phyloP scores from a whole-genome alignment of 2,888 invertebrate species.

The Agrochola circellaris region DNA sequence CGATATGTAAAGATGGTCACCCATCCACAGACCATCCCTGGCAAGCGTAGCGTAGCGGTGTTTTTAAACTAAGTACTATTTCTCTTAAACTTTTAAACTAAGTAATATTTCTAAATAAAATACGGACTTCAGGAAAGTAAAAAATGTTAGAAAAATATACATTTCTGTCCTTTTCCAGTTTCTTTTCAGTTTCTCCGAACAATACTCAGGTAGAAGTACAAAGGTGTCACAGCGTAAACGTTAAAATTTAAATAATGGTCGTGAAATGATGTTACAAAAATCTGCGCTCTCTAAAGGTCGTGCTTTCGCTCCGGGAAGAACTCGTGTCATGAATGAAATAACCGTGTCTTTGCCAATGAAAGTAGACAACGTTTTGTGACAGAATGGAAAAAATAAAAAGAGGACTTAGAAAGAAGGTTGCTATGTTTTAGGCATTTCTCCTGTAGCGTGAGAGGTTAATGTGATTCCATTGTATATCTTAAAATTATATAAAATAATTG shows the following conservation, averaged over 20 bases:
- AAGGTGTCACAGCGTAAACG: constrained; percentile 51
- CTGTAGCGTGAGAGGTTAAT: not conserved
- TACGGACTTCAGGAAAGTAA: not conserved
- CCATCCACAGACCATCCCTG: too few relatives aligned
- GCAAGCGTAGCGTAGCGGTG: too few relatives aligned
- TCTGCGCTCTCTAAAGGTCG: constrained; percentile 23
- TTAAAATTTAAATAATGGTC: constrained; percentile 59
- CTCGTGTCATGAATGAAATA: constrained; percentile 42
- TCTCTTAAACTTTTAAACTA: not conserved
- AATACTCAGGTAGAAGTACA: constrained; percentile 34
- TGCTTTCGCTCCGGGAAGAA: not conserved
- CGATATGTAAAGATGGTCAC: too few relatives aligned
- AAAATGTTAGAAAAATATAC: constrained; percentile 8
- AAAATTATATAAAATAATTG: too few relatives aligned
- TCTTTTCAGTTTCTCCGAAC: constrained; percentile 40
- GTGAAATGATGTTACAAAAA: constrained; percentile 55
- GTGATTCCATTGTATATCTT: too few relatives aligned
- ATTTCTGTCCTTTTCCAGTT: constrained; percentile 14
- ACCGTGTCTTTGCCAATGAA: constrained; percentile 11
- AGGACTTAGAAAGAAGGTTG: not conserved
- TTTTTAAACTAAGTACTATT: not conserved
- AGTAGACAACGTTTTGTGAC: not conserved
- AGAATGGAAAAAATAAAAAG: not conserved
- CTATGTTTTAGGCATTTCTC: not conserved
- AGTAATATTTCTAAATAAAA: constrained; percentile 16